These are phyloP conservation scores for Sorex araneus DNA, from an alignment of 2,113 vertebrate species.

Conservation along the genomic window DNA sequence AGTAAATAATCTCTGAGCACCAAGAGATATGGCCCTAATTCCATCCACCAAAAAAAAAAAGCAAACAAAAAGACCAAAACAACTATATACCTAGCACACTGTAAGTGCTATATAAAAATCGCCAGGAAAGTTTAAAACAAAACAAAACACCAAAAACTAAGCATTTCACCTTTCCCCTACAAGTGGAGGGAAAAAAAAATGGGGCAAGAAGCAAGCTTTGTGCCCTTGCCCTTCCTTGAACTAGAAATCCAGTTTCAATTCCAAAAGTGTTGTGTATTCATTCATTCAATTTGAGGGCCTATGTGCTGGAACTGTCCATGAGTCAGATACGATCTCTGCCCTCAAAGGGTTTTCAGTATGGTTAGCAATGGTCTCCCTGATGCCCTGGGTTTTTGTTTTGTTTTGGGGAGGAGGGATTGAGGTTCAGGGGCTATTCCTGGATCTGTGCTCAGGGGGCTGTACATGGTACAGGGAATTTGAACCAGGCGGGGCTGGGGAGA, in stretches of 20 bases:
- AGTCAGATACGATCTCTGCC: conserved; percentile 22
- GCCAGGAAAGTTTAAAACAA: conserved; percentile 25
- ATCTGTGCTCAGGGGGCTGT: too few species aligned
- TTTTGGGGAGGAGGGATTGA: too few species aligned
- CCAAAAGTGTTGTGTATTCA: neutral
- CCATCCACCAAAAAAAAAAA: too few species aligned
- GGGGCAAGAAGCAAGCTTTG: neutral
- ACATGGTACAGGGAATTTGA: too few species aligned
- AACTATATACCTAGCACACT: neutral
- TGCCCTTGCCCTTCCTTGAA: conserved; percentile 33
- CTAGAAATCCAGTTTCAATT: neutral
- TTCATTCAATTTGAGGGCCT: conserved; percentile 33
- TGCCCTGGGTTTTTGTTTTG: too few species aligned
- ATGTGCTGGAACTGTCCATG: conserved; percentile 7
- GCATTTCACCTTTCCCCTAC: neutral
- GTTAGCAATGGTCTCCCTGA: neutral
- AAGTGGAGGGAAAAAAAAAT: neutral
- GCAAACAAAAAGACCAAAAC: neutral
- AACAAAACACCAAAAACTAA: neutral
- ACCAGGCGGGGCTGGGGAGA: too few species aligned
- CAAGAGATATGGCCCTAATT: too few species aligned
- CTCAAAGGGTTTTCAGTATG: neutral
- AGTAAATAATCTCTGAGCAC: too few species aligned
- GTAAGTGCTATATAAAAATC: neutral
- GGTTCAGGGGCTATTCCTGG: too few species aligned